Evolutionary conservation across 2,797 vertebrate species (phyloP).

Genomic region (Danio tinwini): DNA sequence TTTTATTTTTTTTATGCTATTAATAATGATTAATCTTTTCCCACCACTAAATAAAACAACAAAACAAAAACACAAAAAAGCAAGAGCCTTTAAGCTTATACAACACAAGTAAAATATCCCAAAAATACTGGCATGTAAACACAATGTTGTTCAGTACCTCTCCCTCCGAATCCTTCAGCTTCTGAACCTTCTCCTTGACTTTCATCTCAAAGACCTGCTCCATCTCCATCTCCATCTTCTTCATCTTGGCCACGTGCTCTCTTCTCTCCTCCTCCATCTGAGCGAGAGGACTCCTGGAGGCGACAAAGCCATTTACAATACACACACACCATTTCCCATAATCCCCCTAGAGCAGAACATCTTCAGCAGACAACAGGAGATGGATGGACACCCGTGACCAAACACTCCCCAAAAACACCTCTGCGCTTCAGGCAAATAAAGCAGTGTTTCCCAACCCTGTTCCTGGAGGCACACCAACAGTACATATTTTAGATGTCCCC

Average conservation of each 20-base stretch:
- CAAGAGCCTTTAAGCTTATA: neutral
- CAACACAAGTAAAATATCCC: too few species aligned
- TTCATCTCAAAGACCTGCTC: slow-evolving; percentile 99
- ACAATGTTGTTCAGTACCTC: slow-evolving; percentile 81
- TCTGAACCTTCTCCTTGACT: slow-evolving; percentile 98
- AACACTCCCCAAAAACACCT: neutral
- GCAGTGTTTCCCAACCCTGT: too few species aligned
- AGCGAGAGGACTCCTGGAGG: slow-evolving; percentile 91
- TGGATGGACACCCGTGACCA: neutral
- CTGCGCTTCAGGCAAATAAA: neutral
- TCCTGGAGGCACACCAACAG: too few species aligned
- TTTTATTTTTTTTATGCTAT: too few species aligned
- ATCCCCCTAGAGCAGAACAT: slow-evolving; percentile 26
- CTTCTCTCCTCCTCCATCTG: slow-evolving; percentile 99
- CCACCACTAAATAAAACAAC: too few species aligned
- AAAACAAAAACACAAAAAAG: too few species aligned
- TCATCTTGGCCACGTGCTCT: slow-evolving; percentile 97
- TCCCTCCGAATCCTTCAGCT: slow-evolving; percentile 98
- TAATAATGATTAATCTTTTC: too few species aligned
- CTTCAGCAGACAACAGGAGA: slow-evolving; percentile 29
- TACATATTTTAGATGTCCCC: too few species aligned
- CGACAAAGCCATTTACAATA: slow-evolving; percentile 40
- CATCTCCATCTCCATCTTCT: slow-evolving; percentile 99
- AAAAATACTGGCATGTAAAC: too few species aligned
- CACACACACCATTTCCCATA: neutral